Percentiles rank a stretch among this genome's conserved stretches.
These are phyloP conservation scores for Procambarus clarkii DNA, from an alignment of 1,140 invertebrate genomes.

Conservation along the genomic window DNA sequence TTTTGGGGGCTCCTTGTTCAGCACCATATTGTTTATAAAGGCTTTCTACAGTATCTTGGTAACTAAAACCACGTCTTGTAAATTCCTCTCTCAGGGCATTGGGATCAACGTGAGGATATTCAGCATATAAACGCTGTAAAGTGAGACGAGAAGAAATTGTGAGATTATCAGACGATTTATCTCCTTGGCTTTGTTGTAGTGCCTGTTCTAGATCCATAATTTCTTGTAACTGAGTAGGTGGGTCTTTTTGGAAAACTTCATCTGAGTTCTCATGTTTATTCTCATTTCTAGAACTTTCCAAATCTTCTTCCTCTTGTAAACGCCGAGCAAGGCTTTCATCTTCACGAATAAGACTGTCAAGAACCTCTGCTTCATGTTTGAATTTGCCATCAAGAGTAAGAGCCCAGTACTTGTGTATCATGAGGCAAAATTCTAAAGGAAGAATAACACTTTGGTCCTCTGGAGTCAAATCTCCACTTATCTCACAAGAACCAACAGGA, in stretches of 20 bases:
- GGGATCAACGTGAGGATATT: constrained; percentile 55
- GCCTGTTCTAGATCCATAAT: constrained; percentile 67
- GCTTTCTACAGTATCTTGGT: constrained; percentile 20
- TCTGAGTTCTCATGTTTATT: neutral
- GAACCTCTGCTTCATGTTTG: constrained; percentile 49
- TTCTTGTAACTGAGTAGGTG: constrained; percentile 40
- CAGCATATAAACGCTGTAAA: constrained; percentile 40
- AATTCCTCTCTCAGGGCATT: constrained; percentile 51
- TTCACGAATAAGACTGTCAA: constrained; percentile 54
- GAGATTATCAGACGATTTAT: neutral
- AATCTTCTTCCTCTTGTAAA: constrained; percentile 58
- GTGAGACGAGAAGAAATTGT: constrained; percentile 47
- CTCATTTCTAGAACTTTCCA: neutral
- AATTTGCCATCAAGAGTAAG: constrained; percentile 56
- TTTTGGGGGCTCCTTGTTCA: constrained; percentile 53
- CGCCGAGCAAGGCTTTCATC: constrained; percentile 53
- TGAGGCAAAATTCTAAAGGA: constrained; percentile 48
- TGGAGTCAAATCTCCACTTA: constrained; percentile 41
- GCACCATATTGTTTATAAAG: constrained; percentile 32
- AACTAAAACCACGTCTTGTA: constrained; percentile 37
- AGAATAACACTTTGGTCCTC: constrained; percentile 60
- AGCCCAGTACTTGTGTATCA: constrained; percentile 54
- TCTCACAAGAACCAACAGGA: constrained; percentile 32
- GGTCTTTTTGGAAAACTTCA: constrained; percentile 31
- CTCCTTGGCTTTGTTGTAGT: constrained; percentile 35